Base-by-base conservation (phyloP, 2,113 vertebrate species). In the Ptilonorhynchus violaceus region DNA sequence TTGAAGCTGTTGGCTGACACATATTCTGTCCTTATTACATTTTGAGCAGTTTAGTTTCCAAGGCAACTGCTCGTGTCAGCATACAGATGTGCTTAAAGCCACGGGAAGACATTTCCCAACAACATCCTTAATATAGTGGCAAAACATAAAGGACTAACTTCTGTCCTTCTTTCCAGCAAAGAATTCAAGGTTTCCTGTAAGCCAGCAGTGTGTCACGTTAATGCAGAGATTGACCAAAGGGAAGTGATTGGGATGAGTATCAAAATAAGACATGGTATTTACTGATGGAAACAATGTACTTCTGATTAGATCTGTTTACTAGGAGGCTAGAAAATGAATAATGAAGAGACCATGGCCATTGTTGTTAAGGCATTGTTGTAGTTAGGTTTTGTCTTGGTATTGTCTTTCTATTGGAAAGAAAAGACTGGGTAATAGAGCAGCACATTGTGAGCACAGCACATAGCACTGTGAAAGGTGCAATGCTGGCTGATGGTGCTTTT, bases 21-120 rank as follows among this genome's bases (percentile, higher is more conserved):
- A 17, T 74, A 69, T 91, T 84, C 79, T 96, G 89, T 83, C 84
- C 87, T 60, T 95, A 77, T 39, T 96, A 89, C 94, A 96, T 98
- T 96, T 93, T 96, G 95, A 97, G 79, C 76, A 96, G 89, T 97
- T 96, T 82, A 18, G 82, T 97, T 97, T 97, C 96, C 96, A 97
- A 93, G 94, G 96, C 88, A 97, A 97, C 95, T 37, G 73, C 66
- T 93, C 9, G 2, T 96, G 82, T 94, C 80, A 92, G 85, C 95
- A 91, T 94, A 67, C 91, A 96, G 94, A 90, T 95, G 77, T 62
- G 83, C 50, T 92, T 88, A 95, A 96, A 93, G 49, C 95, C 78
- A 25, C 4, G 12, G 78, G 85, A 83, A 96, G 88, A 73, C 49
- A 75, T 88, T 96, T 96, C 58, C 66, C 83, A 79, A 75, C 21